Base-by-base conservation (phyloP, 2,797 vertebrate genomes). In the Novumbra hubbsi region DNA sequence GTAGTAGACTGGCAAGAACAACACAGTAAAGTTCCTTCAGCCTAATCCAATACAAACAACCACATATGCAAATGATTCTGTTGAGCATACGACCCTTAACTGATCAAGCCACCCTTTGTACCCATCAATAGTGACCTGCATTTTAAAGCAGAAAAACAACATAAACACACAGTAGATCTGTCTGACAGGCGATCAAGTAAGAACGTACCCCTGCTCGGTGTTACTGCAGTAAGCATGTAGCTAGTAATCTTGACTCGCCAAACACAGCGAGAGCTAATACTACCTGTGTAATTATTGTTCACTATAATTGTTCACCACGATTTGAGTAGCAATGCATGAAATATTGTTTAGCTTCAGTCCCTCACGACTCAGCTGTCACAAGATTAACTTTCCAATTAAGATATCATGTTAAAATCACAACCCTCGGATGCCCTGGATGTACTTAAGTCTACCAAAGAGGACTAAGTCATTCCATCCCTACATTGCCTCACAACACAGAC, bases 301-400 rank as follows among this genome's bases (percentile, higher is more conserved):
- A 64, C 64, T 73, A 71, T 70, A 78, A 28, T 71, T 55, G 72
- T 71, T 70, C 27, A n/a, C n/a, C n/a, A n/a, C n/a, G n/a, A n/a
- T n/a, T n/a, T 63, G 73, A 57, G 64, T 55, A 62, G 73, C 34
- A 48, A 76, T 69, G 38, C 49, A 30, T 4, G 17, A 78, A 24
- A 78, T 80, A 81, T 75, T 74, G 72, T 83, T 85, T 84, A 27
- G 32, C 30, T 34, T n/a, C 17, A 41, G 34, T 41, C 82, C 68
- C 49, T 28, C 30, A 27, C 28, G 70, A 81, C 79, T 89, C 83
- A 81, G 82, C 83, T 82, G 81, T 78, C 79, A 74, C 74, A 41
- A 85, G 90, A 92, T 92, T 92, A 91, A 89, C 81, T 86, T 92
- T 91, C 78, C 87, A 92, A 93, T 93, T 92, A 91, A 92, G 88